Percentiles rank a stretch among this genome's conserved stretches.
These are phyloP conservation scores for Anhinga anhinga DNA, from an alignment of 2,113 vertebrate genomes.

Conservation along the genomic window DNA sequence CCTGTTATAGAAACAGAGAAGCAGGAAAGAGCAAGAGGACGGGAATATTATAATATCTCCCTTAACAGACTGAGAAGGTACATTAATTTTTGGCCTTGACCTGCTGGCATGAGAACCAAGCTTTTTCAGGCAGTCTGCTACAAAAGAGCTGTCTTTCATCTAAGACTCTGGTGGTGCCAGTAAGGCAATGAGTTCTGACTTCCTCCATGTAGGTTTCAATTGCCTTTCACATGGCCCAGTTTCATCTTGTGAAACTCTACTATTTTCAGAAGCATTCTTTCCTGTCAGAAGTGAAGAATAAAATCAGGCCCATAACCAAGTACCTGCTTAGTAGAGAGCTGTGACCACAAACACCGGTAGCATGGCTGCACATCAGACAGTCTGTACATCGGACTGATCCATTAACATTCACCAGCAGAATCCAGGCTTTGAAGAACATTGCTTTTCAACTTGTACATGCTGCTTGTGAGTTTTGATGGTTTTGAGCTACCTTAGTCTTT, in stretches of 20 bases:
- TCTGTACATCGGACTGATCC: not conserved
- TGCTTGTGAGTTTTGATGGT: not conserved
- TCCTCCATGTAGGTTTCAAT: not conserved
- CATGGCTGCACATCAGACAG: not conserved
- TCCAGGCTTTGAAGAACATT: not conserved
- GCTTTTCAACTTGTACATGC: not conserved
- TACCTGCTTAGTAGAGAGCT: not conserved
- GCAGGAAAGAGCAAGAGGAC: not conserved
- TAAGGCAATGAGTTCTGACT: accelerated
- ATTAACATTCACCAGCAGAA: not conserved
- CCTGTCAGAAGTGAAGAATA: not conserved
- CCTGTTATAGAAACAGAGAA: not conserved
- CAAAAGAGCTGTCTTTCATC: not conserved
- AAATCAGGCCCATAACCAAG: not conserved
- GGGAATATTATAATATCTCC: not conserved
- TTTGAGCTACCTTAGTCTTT: not conserved
- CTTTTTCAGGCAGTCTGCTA: not conserved
- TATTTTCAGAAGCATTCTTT: not conserved
- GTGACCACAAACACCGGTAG: not conserved
- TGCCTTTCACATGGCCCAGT: not conserved
- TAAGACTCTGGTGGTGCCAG: not conserved
- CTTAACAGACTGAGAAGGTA: not conserved
- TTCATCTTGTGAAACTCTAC: not conserved
- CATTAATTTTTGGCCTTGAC: not conserved
- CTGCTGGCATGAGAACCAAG: not conserved